Evolutionary conservation across 2,797 vertebrate genomes (phyloP).

Genomic region (Chaetophractus vellerosus): DNA sequence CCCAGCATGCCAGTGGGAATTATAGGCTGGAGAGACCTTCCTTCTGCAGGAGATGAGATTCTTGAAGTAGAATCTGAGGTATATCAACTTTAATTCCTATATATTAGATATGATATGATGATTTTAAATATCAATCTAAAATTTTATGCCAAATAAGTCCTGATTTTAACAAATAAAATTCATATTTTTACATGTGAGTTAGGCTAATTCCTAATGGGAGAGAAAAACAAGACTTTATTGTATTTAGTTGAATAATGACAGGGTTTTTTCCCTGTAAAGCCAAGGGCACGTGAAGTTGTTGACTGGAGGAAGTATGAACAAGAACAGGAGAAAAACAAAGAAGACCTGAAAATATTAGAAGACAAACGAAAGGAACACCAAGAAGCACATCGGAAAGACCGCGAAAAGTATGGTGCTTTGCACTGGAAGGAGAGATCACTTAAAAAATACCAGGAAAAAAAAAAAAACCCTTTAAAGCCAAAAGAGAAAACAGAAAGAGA

Average conservation of each 20-base stretch:
- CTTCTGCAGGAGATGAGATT: slow-evolving; percentile 95
- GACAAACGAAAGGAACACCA: slow-evolving; percentile 93
- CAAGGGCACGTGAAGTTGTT: slow-evolving; percentile 95
- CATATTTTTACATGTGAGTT: slow-evolving; percentile 54
- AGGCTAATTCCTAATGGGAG: slow-evolving; percentile 9
- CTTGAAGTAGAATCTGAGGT: slow-evolving; percentile 98
- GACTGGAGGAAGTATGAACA: slow-evolving; percentile 93
- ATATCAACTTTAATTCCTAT: slow-evolving; percentile 67
- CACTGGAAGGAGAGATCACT: slow-evolving; percentile 93
- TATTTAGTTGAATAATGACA: slow-evolving; percentile 55
- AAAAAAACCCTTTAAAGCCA: slow-evolving; percentile 83
- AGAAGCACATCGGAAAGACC: slow-evolving; percentile 91
- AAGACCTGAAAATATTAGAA: slow-evolving; percentile 91
- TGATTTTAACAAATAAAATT: slow-evolving; percentile 65
- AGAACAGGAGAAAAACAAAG: slow-evolving; percentile 91
- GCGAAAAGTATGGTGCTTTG: slow-evolving; percentile 90
- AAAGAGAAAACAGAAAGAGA: slow-evolving; percentile 90
- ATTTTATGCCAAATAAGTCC: slow-evolving; percentile 33
- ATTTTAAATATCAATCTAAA: slow-evolving; percentile 48
- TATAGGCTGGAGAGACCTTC: slow-evolving; percentile 96
- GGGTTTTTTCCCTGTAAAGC: slow-evolving; percentile 86
- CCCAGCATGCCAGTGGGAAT: slow-evolving; percentile 95
- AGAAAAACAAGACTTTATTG: slow-evolving; percentile 46
- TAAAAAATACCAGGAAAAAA: slow-evolving; percentile 90
- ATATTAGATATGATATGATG: slow-evolving; percentile 7